These are phyloP conservation scores for Andrena cerasifolii DNA, from an alignment of 1,140 invertebrate genomes.

Conservation along the genomic window DNA sequence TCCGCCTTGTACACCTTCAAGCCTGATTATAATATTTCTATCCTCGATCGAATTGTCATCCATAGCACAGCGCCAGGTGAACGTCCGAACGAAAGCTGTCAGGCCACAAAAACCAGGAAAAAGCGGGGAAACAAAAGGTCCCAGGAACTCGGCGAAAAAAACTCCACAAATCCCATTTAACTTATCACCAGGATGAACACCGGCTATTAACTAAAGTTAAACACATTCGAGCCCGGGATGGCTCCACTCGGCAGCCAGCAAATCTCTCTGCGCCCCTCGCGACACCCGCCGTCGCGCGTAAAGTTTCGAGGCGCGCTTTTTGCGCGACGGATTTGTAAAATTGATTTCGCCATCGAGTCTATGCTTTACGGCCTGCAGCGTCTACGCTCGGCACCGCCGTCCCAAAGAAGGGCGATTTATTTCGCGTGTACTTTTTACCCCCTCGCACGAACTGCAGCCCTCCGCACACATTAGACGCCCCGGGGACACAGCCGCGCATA, in stretches of 20 bases:
- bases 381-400: neutral
- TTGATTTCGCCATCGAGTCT: slow-evolving; percentile 62
- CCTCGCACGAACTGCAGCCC: slow-evolving; percentile 5
- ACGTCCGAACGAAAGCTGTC: too few species aligned
- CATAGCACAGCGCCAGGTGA: too few species aligned
- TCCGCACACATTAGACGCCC: slow-evolving; percentile 9
- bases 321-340: slow-evolving; percentile 63
- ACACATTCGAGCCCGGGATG: neutral
- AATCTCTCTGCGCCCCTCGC: neutral
- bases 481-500: neutral
- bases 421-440: slow-evolving; percentile 46
- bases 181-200: neutral
- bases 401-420: slow-evolving; percentile 64
- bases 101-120: too few species aligned
- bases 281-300: slow-evolving; percentile 5
- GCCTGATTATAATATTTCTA: too few species aligned
- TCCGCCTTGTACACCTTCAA: too few species aligned
- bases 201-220: slow-evolving; percentile 17
- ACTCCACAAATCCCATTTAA: neutral
- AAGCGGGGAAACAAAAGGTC: too few species aligned
- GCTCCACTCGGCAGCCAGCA: neutral
- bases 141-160: too few species aligned
- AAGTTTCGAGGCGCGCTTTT: slow-evolving; percentile 46
- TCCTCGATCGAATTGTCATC: too few species aligned
- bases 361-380: slow-evolving; percentile 58